Percentiles rank a stretch among this genome's conserved stretches.
These are phyloP conservation scores for Nomada ruficornis DNA, from an alignment of 2,888 invertebrate species.

Conservation along the genomic window DNA sequence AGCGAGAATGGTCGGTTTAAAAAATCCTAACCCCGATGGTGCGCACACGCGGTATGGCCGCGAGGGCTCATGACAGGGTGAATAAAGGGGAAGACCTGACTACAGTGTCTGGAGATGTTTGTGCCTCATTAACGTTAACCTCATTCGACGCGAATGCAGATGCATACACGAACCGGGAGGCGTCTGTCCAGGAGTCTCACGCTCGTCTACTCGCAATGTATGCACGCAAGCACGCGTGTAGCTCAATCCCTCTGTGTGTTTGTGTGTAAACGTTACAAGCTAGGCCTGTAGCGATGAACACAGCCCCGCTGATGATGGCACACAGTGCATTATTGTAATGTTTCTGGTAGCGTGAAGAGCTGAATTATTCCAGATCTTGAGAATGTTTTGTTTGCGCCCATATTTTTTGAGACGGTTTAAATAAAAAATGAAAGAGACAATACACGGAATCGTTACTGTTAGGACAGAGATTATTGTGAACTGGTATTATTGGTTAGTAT, in stretches of 20 bases:
- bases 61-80: conserved; percentile 51
- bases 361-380: conserved; percentile 5
- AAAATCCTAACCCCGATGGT: conserved; percentile 20
- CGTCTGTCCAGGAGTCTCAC: conserved; percentile 67
- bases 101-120: conserved; percentile 69
- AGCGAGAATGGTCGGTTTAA: conserved; percentile 8
- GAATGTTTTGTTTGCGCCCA: neutral
- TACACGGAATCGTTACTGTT: neutral
- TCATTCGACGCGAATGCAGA: conserved; percentile 74
- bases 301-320: neutral
- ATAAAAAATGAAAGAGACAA: neutral
- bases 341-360: conserved; percentile 15
- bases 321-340: conserved; percentile 34
- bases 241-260: neutral
- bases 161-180: conserved; percentile 67
- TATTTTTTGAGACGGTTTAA: neutral
- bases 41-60: conserved; percentile 22
- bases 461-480: neutral
- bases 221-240: neutral
- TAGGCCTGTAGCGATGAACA: conserved; percentile 4
- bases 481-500: neutral
- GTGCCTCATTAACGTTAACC: conserved; percentile 76
- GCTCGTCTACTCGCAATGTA: conserved; percentile 47
- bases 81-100: conserved; percentile 64
- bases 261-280: conserved; percentile 21